Percentiles rank a stretch among this genome's conserved stretches.
These are phyloP conservation scores for Protobothrops mucrosquamatus DNA, from an alignment of 2,113 vertebrate species.

Conservation along the genomic window DNA sequence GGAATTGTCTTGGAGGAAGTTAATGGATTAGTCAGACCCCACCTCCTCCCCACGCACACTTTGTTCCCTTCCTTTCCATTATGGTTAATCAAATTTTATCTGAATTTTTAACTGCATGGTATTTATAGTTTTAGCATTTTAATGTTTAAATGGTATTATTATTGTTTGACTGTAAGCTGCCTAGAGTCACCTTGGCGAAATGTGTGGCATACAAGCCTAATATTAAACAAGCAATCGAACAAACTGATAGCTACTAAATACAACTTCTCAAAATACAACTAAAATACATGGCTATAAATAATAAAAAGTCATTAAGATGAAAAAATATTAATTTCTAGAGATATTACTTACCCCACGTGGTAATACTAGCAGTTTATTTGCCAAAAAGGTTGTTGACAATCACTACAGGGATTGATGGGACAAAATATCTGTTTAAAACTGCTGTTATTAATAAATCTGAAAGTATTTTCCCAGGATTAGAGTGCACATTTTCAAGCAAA, in stretches of 20 bases:
- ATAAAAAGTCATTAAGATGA: neutral
- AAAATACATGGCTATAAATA: neutral
- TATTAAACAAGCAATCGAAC: neutral
- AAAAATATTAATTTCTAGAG: neutral
- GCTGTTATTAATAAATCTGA: neutral
- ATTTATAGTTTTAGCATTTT: neutral
- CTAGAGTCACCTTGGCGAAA: neutral
- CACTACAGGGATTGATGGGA: neutral
- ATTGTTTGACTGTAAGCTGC: neutral
- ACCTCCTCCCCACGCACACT: neutral
- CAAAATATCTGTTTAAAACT: neutral
- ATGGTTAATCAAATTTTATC: neutral
- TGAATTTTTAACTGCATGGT: neutral
- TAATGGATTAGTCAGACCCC: neutral
- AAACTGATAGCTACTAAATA: neutral
- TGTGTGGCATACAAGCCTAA: neutral
- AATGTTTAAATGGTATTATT: neutral
- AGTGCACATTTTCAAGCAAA: neutral
- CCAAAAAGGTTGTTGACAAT: neutral
- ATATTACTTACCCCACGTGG: neutral
- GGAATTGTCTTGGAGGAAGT: neutral
- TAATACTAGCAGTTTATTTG: neutral
- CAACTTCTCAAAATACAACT: neutral
- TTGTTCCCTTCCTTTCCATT: neutral
- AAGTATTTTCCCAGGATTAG: neutral